A percentile compares a stretch with the other conserved stretches of the same genome.
phyloP scores from a whole-genome alignment of 1,140 invertebrate genomes.

The Sweltsa coloradensis region DNA sequence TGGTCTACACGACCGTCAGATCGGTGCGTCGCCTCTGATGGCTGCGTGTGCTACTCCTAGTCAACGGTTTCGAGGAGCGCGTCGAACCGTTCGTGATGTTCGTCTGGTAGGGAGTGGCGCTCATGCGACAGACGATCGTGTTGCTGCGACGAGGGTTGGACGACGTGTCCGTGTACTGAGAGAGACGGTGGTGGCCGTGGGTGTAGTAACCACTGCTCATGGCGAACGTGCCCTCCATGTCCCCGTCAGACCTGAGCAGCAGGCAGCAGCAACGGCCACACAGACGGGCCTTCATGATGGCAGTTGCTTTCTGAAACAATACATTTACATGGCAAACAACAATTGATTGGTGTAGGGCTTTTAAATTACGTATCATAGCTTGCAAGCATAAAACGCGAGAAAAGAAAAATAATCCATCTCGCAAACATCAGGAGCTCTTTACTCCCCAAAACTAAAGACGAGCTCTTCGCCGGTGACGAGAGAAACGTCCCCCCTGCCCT shows the following conservation, averaged over 20 bases:
- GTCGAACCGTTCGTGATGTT: not conserved
- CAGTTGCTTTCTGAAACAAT: conserved; percentile 15
- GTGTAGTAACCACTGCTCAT: not conserved
- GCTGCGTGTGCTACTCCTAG: too few species aligned
- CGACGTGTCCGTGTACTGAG: not conserved
- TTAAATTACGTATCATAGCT: too few species aligned
- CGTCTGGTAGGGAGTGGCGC: not conserved
- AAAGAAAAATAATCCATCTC: too few species aligned
- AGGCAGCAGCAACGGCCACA: conserved; percentile 8
- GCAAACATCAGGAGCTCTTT: too few species aligned
- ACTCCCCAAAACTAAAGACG: too few species aligned
- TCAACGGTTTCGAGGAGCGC: too few species aligned
- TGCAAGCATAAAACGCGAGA: too few species aligned
- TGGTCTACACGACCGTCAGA: too few species aligned
- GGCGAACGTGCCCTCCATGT: not conserved
- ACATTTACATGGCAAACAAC: too few species aligned
- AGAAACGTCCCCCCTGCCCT: too few species aligned
- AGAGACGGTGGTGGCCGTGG: not conserved
- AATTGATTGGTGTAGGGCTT: too few species aligned
- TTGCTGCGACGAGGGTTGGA: not conserved
- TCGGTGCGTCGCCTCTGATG: not conserved
- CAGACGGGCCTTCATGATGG: conserved; percentile 12
- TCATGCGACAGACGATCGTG: not conserved
- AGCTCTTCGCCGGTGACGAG: too few species aligned
- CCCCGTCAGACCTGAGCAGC: not conserved